phyloP scores from a whole-genome alignment of 1,140 invertebrate species.

The Sarcophaga peregrina region DNA sequence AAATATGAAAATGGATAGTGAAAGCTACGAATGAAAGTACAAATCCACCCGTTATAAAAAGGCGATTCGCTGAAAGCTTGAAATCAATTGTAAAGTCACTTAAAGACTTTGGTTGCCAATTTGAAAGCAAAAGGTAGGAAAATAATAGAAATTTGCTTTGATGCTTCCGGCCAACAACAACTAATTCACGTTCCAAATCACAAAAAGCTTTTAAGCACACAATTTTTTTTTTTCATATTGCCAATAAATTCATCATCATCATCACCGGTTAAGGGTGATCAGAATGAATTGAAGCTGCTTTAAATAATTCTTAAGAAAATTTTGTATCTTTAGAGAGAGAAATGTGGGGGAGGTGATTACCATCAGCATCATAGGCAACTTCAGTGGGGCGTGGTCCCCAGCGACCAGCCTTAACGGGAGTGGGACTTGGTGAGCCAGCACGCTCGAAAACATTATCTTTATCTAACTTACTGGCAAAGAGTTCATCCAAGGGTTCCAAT shows the following conservation, averaged over 20 bases:
- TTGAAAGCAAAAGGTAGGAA: no score
- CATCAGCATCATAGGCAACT: slow-evolving; percentile 77
- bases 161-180: slow-evolving; percentile 30
- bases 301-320: background rate
- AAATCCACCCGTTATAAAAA: background rate
- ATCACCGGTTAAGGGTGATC: background rate
- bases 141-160: background rate
- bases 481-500: slow-evolving; percentile 68
- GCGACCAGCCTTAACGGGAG: slow-evolving; percentile 75
- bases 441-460: slow-evolving; percentile 64
- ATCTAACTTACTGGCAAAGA: slow-evolving; percentile 69
- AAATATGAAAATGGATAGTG: background rate
- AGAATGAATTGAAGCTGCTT: no score
- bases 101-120: no score
- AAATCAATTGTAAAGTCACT: no score
- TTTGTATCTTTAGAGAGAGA: background rate
- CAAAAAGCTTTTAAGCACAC: background rate
- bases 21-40: background rate
- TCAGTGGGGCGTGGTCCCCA: slow-evolving; percentile 74
- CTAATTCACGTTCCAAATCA: background rate
- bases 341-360: slow-evolving; percentile 67
- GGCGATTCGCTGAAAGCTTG: background rate
- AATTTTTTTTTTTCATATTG: background rate
- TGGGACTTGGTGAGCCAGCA: slow-evolving; percentile 71
- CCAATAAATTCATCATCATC: background rate